Base-by-base conservation (phyloP, 2,797 vertebrate species). In the Tinamus major region DNA sequence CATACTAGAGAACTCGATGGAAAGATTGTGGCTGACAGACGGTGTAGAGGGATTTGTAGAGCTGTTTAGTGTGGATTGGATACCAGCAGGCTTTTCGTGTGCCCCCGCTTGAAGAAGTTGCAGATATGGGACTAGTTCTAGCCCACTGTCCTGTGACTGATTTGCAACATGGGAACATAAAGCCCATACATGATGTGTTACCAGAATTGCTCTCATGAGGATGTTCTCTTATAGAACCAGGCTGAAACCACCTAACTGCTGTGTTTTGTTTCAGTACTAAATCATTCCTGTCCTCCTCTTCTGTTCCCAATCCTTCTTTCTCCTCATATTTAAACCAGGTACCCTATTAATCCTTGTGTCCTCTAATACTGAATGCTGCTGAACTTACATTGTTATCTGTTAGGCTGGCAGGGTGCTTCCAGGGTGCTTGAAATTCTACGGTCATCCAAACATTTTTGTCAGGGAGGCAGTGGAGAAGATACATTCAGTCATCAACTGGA, bases 371-470 rank as follows among this genome's bases (percentile, higher is more conserved):
- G 35, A 70, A 83, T 39, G 17, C 51, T 91, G 55, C 74, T 92
- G 1, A 81, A 23, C 16, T 1, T 51, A 64, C 10, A 26, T 14
- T 33, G 27, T 91, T 81, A 49, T 20, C 44, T 39, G 31, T 42
- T 27, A 86, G 77, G 27, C 37, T 81, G 61, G 72, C 69, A 86
- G 93, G 90, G 92, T 93, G 91, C 91, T 89, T 96, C 94, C 92
- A 95, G 90, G 77, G 88, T 67, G 96, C 96, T 93, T 93, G 55
- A 89, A 94, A 93, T 79, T 90, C n/a, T 77, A 59, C 76, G 19
- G 49, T 72, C 8, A 31, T 77, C 35, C 33, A 68, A 79, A 84
- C 13, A 0, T 81, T 88, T 81, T 61, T 77, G 13, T 74, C 58
- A 88, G 48, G 68, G 83, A 79, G 92, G 79, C 91, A 89, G 79